These are phyloP conservation scores for Alosa alosa DNA, from an alignment of 2,113 vertebrate genomes.

Conservation along the genomic window DNA sequence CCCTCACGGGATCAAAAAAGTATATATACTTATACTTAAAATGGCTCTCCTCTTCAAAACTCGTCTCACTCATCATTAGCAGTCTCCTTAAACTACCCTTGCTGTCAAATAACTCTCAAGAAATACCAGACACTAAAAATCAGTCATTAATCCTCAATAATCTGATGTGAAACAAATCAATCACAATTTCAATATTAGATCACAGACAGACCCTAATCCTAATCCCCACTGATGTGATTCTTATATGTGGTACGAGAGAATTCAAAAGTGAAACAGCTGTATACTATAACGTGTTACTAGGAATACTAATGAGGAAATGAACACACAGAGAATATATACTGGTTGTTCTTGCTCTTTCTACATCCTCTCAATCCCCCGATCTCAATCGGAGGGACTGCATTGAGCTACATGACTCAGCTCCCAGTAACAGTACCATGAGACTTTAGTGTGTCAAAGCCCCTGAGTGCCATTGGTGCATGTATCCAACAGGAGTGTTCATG, in stretches of 20 bases:
- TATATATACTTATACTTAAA: too few species aligned
- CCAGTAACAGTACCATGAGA: neutral
- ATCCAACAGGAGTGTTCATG: neutral
- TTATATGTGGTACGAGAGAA: too few species aligned
- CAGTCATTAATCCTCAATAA: too few species aligned
- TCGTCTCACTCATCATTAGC: constrained; percentile 22
- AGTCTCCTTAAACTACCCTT: neutral
- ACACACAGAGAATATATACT: neutral
- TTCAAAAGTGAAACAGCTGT: too few species aligned
- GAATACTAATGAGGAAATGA: neutral
- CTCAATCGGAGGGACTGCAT: neutral
- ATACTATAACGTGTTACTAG: neutral
- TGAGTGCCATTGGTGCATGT: neutral
- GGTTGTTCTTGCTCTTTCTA: neutral
- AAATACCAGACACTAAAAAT: too few species aligned
- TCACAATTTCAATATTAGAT: too few species aligned
- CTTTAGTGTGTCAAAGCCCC: neutral
- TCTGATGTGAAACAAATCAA: too few species aligned
- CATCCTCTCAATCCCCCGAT: neutral
- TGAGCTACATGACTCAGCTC: neutral
- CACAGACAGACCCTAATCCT: neutral
- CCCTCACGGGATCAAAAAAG: too few species aligned
- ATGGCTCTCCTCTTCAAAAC: too few species aligned
- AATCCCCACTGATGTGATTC: too few species aligned
- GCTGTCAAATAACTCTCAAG: too few species aligned